phyloP scores from a whole-genome alignment of 2,888 invertebrate genomes.

The Adela reaumurella region DNA sequence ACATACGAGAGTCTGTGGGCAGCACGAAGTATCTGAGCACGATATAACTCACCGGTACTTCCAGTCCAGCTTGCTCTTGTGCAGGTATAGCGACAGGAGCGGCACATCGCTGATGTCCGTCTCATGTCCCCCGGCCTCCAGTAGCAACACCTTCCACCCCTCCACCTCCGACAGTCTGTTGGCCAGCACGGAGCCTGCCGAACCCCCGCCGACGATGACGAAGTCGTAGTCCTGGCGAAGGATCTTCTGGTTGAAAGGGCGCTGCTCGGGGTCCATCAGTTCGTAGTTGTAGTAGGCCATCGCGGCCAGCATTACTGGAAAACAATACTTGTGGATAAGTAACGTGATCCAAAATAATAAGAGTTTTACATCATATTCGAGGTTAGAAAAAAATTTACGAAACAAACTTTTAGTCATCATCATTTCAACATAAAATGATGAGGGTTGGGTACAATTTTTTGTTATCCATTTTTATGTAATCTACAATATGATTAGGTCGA shows the following conservation, averaged over 20 bases:
- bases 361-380: too few species aligned
- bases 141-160: slow-evolving; percentile 72
- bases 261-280: slow-evolving; percentile 78
- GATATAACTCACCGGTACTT: slow-evolving; percentile 64
- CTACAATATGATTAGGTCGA: too few species aligned
- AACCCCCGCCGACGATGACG: slow-evolving; percentile 77
- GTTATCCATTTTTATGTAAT: too few species aligned
- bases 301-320: slow-evolving; percentile 68
- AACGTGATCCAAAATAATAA: too few species aligned
- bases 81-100: slow-evolving; percentile 79
- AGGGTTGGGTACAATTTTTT: too few species aligned
- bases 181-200: slow-evolving; percentile 80
- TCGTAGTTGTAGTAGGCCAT: slow-evolving; percentile 84
- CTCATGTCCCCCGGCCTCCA: slow-evolving; percentile 87
- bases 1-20: too few species aligned
- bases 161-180: slow-evolving; percentile 75
- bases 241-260: slow-evolving; percentile 66
- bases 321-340: too few species aligned
- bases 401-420: too few species aligned
- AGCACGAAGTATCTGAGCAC: too few species aligned
- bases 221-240: slow-evolving; percentile 76
- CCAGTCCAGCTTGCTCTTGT: slow-evolving; percentile 89
- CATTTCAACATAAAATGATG: too few species aligned
- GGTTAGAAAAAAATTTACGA: too few species aligned
- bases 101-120: slow-evolving; percentile 86